These are phyloP conservation scores for Zaprionus lineosus DNA, from an alignment of 2,888 invertebrate genomes.

Conservation along the genomic window DNA sequence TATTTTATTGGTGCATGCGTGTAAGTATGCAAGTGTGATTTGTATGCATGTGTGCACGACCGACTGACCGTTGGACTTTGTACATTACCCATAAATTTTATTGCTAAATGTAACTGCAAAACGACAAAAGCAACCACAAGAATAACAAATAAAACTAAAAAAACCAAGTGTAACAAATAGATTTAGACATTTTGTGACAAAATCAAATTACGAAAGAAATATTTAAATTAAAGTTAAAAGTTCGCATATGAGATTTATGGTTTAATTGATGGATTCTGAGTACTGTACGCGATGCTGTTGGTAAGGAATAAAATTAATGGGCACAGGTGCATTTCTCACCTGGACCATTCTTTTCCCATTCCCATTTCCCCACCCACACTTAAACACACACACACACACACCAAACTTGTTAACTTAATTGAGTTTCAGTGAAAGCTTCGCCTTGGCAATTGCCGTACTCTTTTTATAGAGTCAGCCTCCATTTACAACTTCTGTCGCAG, in stretches of 20 bases:
- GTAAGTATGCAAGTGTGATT: not conserved
- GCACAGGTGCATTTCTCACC: slow-evolving; percentile 44
- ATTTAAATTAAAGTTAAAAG: slow-evolving; percentile 18
- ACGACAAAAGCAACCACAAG: slow-evolving; percentile 28
- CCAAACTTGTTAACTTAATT: slow-evolving; percentile 55
- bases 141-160: slow-evolving; percentile 33
- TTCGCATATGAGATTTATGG: slow-evolving; percentile 33
- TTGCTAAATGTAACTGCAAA: slow-evolving; percentile 48
- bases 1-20: slow-evolving; percentile 19
- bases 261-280: slow-evolving; percentile 42
- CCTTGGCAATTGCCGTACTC: slow-evolving; percentile 10
- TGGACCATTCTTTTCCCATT: slow-evolving; percentile 34
- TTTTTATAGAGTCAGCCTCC: slow-evolving; percentile 31
- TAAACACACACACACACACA: too few species aligned
- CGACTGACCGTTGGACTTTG: slow-evolving; percentile 76
- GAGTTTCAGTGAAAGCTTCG: slow-evolving; percentile 53
- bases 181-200: slow-evolving; percentile 7
- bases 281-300: not conserved
- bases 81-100: slow-evolving; percentile 73
- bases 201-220: not conserved
- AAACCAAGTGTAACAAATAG: slow-evolving; percentile 32
- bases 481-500: slow-evolving; percentile 14
- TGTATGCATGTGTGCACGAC: slow-evolving; percentile 41
- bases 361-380: slow-evolving; percentile 28
- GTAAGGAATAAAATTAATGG: not conserved